phyloP scores from a whole-genome alignment of 2,113 vertebrate species.

The Pedionomus torquatus region DNA sequence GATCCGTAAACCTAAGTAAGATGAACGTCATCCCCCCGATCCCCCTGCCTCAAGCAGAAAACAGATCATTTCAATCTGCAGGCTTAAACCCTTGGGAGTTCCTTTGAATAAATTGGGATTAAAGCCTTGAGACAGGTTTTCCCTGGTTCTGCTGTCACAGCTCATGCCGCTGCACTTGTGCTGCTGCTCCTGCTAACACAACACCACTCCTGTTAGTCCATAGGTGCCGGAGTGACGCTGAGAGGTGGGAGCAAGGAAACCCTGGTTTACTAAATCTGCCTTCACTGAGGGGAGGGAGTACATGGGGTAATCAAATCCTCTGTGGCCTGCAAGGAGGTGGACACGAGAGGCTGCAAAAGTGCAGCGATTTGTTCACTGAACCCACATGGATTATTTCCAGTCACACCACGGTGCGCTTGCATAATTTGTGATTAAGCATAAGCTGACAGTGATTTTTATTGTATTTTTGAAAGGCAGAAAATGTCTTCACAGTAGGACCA shows the following conservation, averaged over 20 bases:
- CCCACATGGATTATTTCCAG: background rate
- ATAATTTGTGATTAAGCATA: background rate
- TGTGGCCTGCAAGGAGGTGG: background rate
- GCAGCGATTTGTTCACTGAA: background rate
- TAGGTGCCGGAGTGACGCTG: background rate
- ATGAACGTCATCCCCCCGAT: background rate
- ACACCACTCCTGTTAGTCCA: no score
- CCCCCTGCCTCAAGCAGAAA: background rate
- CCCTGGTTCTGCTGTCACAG: background rate
- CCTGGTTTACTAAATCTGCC: background rate
- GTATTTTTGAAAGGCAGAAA: background rate
- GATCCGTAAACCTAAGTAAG: background rate
- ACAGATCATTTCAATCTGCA: background rate
- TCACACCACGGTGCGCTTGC: background rate
- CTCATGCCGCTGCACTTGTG: background rate
- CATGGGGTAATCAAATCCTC: background rate
- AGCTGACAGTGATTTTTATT: constrained; percentile 25
- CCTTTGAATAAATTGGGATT: background rate
- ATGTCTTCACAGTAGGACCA: constrained; percentile 14
- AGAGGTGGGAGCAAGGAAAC: background rate
- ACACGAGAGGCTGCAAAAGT: background rate
- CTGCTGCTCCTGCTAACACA: background rate
- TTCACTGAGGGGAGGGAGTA: rapidly evolving
- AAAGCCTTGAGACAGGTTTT: background rate
- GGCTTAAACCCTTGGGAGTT: background rate